Base-by-base conservation (phyloP, 2,888 invertebrate species). In the Nymphalis c-album region DNA sequence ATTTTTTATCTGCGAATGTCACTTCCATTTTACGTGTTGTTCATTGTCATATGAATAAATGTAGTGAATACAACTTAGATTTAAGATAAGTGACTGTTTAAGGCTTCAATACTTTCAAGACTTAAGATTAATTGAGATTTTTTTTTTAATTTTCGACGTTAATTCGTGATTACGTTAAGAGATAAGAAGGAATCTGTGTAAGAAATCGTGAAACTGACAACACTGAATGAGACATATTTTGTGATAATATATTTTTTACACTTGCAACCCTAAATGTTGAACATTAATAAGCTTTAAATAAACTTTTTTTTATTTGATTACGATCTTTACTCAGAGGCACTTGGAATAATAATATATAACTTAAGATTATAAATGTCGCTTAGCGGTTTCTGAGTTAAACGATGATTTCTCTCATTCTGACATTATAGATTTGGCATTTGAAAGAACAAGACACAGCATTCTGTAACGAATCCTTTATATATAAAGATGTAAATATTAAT, bases 51-150 rank as follows among this genome's bases (percentile, higher is more conserved):
- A 59, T 64, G 64, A 64, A 64, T 64, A 60, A 53, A 65, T 60
- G 51, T 64, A 64, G 64, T 65, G 65, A 22, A 47, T 31, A 60
- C 18, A 17, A 35, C 46, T 51, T 65, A 65, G 65, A 65, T 65
- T 7, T 46, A 46, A 7, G 65, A 65, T 60, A 65, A 65, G 46
- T 7, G 51, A 51, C 51, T 20, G n/a, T 60, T 60, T 59, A n/a
- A 60, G 60, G 20, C 20, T 16, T 60, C 64, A 48, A 46, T 18
- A 45, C 59, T 45, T 53, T 35, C 47, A 65, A 46, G 65, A 60
- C 20, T 48, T 45, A 65, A 46, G 35, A 22, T 17, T 58, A 16
- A n/a, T 31, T 60, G 20, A 60, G 40, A 46, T 59, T 51, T 51
- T 48, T 59, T 7, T 40, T 40, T 40, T 40, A 58, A 31, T 10